A percentile compares a stretch with the other conserved stretches of the same genome.
Evolutionary conservation across 2,797 vertebrate genomes (phyloP).

Genomic region (Falco cherrug): DNA sequence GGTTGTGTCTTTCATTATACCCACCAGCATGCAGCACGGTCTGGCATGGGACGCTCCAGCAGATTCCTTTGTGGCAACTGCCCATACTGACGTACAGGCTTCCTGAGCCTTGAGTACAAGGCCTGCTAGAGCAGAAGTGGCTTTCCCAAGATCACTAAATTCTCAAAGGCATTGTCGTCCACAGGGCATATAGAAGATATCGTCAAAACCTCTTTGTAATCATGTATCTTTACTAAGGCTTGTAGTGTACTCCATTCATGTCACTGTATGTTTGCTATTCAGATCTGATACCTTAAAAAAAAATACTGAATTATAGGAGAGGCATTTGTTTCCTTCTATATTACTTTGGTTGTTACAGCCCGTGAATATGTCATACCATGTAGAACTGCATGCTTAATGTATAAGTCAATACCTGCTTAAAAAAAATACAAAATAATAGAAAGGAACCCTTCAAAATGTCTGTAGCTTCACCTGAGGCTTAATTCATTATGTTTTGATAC

Average conservation of each 20-base stretch:
- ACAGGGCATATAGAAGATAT: not conserved
- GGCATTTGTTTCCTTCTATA: not conserved
- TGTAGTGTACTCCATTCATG: not conserved
- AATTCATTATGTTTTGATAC: not conserved
- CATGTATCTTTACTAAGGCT: not conserved
- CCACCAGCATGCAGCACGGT: not conserved
- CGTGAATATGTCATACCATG: not conserved
- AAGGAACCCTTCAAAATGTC: not conserved
- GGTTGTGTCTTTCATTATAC: not conserved
- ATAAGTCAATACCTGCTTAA: not conserved
- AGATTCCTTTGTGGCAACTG: not conserved
- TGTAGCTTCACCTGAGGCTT: not conserved
- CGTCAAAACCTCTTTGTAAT: not conserved
- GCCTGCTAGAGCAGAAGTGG: not conserved
- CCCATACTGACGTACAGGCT: fast-evolving
- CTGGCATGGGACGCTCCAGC: not conserved
- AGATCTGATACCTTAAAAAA: not conserved
- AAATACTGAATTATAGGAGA: not conserved
- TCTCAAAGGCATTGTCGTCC: not conserved
- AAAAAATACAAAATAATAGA: not conserved
- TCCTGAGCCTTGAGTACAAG: not conserved
- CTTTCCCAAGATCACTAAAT: not conserved
- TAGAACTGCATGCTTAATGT: not conserved
- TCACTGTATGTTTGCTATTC: not conserved
- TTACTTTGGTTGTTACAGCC: not conserved